A percentile compares a stretch with the other conserved stretches of the same genome.
Evolutionary conservation across 2,113 vertebrate genomes (phyloP).

Genomic region (Hydrolagus affinis): DNA sequence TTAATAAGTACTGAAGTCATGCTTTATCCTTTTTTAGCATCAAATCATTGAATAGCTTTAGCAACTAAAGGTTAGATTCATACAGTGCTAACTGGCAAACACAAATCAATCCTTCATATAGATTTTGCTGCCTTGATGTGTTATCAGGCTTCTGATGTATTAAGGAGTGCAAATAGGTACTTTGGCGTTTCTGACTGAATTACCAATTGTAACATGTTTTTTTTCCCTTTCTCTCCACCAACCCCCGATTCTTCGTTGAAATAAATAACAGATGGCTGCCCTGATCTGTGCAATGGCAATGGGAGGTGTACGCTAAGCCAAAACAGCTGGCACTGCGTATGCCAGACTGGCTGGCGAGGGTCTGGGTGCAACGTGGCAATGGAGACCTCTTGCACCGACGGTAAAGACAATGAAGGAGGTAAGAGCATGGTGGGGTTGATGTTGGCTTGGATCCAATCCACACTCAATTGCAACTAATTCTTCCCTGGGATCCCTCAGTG

Average conservation of each 20-base stretch:
- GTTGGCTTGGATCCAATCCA: not conserved
- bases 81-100: constrained; percentile 47
- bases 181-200: constrained; percentile 39
- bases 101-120: constrained; percentile 58
- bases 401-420: constrained; percentile 99
- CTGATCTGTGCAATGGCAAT: constrained; percentile 92
- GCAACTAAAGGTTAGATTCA: constrained; percentile 47
- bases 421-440: constrained; percentile 43
- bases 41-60: constrained; percentile 53
- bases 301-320: constrained; percentile 95
- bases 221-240: constrained; percentile 59
- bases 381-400: constrained; percentile 96
- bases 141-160: constrained; percentile 66
- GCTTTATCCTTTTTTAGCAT: constrained; percentile 60
- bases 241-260: constrained; percentile 15
- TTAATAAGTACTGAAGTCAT: constrained; percentile 57
- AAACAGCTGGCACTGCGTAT: constrained; percentile 98
- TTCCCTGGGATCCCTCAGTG: not conserved
- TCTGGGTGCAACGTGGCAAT: constrained; percentile 95
- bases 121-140: constrained; percentile 62
- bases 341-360: constrained; percentile 97
- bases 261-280: constrained; percentile 82
- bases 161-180: constrained; percentile 52
- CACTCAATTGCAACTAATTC: not conserved
- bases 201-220: constrained; percentile 48